Evolutionary conservation across 2,888 invertebrate species (phyloP).

Genomic region (Chrysomela aeneicollis): DNA sequence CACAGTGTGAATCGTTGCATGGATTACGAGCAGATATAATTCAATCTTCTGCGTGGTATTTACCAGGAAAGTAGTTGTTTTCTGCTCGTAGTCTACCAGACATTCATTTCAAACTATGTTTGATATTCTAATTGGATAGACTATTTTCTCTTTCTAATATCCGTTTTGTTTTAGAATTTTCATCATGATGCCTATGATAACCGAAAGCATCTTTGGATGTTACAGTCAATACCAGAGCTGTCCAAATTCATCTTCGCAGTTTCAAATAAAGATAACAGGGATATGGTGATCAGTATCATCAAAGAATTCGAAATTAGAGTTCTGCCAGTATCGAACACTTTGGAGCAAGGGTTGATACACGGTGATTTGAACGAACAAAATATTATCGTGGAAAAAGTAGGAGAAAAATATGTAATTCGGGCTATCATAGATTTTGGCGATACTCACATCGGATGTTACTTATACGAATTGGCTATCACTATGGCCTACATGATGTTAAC

Average conservation of each 20-base stretch:
- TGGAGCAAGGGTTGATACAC: constrained; percentile 81
- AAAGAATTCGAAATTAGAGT: constrained; percentile 72
- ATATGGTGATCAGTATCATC: constrained; percentile 70
- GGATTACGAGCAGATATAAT: too few species aligned
- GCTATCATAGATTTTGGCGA: constrained; percentile 91
- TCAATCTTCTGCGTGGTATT: too few species aligned
- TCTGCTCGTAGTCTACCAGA: not conserved
- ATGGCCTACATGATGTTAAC: constrained; percentile 83
- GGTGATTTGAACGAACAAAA: constrained; percentile 94
- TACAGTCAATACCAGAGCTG: constrained; percentile 73
- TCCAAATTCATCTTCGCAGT: constrained; percentile 76
- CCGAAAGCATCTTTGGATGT: constrained; percentile 79
- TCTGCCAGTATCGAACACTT: constrained; percentile 64
- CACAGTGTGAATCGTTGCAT: too few species aligned
- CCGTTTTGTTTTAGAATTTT: constrained; percentile 67
- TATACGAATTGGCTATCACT: constrained; percentile 86
- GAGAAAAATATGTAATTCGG: constrained; percentile 65
- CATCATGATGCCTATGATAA: constrained; percentile 73
- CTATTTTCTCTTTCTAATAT: too few species aligned
- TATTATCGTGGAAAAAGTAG: constrained; percentile 64
- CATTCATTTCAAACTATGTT: not conserved
- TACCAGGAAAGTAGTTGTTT: too few species aligned
- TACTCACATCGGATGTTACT: constrained; percentile 72
- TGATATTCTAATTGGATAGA: too few species aligned
- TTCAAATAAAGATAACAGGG: constrained; percentile 66